Conservation (phyloP, 2,797 vertebrate species). For the Betta splendens region DNA sequence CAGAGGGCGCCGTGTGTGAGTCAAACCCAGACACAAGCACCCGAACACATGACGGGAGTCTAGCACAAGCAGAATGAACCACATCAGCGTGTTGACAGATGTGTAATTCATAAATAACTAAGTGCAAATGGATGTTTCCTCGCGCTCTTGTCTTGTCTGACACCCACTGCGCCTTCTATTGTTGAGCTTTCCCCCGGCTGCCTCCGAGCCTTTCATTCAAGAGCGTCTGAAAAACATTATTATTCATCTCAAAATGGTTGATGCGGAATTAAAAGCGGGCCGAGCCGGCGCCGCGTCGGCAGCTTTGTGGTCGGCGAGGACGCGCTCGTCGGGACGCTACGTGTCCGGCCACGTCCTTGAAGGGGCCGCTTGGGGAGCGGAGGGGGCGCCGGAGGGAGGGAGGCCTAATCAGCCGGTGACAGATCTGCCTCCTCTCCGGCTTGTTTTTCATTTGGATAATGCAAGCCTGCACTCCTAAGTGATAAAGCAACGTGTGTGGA, state of each 20-base stretch:
- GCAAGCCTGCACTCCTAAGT: slow-evolving; percentile 69
- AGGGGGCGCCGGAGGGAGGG: slow-evolving; percentile 44
- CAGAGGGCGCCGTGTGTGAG: too few species aligned
- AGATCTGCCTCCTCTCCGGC: slow-evolving; percentile 71
- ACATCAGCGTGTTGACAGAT: slow-evolving; percentile 33
- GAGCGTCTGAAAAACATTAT: slow-evolving; percentile 28
- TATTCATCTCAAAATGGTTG: slow-evolving; percentile 27
- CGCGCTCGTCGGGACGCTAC: slow-evolving; percentile 15
- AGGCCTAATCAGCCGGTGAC: slow-evolving; percentile 75
- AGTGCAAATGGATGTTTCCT: slow-evolving; percentile 31
- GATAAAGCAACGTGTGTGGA: slow-evolving; percentile 73
- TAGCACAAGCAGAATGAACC: slow-evolving; percentile 19
- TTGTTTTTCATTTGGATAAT: slow-evolving; percentile 81
- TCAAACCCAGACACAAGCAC: too few species aligned
- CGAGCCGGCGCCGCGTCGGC: too few species aligned
- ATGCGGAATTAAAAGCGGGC: too few species aligned
- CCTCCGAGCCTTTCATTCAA: slow-evolving; percentile 37
- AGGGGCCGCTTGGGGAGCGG: slow-evolving; percentile 44
- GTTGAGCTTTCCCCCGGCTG: slow-evolving; percentile 38
- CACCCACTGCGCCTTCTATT: slow-evolving; percentile 47
- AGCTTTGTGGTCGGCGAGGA: too few species aligned
- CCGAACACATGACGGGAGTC: neutral
- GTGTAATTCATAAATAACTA: slow-evolving; percentile 35
- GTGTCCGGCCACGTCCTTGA: slow-evolving; percentile 63
- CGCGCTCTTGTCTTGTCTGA: slow-evolving; percentile 26